Evolutionary conservation across 2,797 vertebrate genomes (phyloP).

Genomic region (Oreonectes daqikongensis): DNA sequence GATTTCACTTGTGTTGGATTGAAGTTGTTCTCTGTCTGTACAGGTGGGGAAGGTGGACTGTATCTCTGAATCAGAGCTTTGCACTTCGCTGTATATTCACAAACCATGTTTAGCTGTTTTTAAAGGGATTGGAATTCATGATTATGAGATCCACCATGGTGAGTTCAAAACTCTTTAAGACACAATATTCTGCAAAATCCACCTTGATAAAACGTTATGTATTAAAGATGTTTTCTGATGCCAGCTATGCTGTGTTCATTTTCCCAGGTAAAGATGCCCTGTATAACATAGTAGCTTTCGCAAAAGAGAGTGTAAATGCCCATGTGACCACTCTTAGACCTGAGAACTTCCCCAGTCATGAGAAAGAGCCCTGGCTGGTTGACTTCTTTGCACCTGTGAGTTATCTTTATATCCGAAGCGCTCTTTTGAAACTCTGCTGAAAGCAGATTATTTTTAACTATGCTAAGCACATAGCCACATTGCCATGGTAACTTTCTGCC

Average conservation of each 20-base stretch:
- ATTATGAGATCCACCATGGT: constrained; percentile 98
- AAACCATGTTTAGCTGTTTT: constrained; percentile 89
- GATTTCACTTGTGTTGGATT: constrained; percentile 15
- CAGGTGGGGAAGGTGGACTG: constrained; percentile 93
- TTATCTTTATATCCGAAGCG: constrained; percentile 34
- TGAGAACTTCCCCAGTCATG: constrained; percentile 91
- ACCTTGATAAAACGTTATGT: neutral
- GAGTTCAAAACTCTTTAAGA: no score
- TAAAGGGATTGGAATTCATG: constrained; percentile 90
- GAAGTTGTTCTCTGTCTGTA: constrained; percentile 33
- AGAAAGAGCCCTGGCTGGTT: constrained; percentile 95
- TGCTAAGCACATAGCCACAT: neutral
- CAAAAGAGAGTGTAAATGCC: constrained; percentile 92
- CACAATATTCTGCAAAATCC: no score
- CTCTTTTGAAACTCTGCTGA: neutral
- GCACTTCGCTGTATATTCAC: constrained; percentile 86
- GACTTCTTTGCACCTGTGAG: constrained; percentile 97
- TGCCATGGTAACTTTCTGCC: neutral
- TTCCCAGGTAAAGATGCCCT: constrained; percentile 87
- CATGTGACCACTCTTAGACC: constrained; percentile 92
- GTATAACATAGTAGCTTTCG: constrained; percentile 93
- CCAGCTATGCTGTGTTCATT: neutral
- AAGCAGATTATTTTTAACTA: neutral
- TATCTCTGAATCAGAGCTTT: constrained; percentile 76
- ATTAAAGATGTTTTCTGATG: no score